These are phyloP conservation scores for Lymantria monacha DNA, from an alignment of 2,888 invertebrate species.

Conservation along the genomic window DNA sequence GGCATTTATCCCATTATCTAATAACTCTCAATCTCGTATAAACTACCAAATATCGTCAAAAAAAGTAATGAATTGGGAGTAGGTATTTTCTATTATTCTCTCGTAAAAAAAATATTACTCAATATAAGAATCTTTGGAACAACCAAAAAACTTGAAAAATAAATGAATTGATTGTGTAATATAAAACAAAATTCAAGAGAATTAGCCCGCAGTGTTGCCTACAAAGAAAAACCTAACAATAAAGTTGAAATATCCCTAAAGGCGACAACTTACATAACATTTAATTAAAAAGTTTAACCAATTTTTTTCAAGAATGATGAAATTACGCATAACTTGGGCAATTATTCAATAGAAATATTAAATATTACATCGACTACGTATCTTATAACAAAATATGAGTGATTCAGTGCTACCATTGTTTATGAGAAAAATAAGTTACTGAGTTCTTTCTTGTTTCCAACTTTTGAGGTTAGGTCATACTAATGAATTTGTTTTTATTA, in stretches of 20 bases:
- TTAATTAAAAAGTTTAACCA: not conserved
- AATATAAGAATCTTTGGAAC: not conserved
- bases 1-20: too few species aligned
- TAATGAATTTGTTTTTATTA: conserved; percentile 7
- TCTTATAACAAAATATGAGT: conserved; percentile 10
- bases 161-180: conserved; percentile 20
- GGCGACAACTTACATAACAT: conserved; percentile 18
- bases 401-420: conserved; percentile 11
- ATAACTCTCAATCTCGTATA: too few species aligned
- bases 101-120: not conserved
- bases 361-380: conserved; percentile 15
- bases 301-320: conserved; percentile 14
- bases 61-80: too few species aligned
- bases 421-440: conserved; percentile 5
- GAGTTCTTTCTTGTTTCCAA: conserved; percentile 2
- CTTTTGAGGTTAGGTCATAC: conserved; percentile 20
- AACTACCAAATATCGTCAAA: too few species aligned
- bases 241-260: conserved; percentile 3
- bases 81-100: too few species aligned
- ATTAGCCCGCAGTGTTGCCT: conserved; percentile 12
- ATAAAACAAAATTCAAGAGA: conserved; percentile 11
- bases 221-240: conserved; percentile 10
- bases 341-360: conserved; percentile 13
- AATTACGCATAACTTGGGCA: conserved; percentile 21
- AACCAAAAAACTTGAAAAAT: not conserved